Evolutionary conservation across 2,797 vertebrate species (phyloP), one percentile per base, ranked within the genome.

Genomic region (Hoplostethus mediterraneus): DNA sequence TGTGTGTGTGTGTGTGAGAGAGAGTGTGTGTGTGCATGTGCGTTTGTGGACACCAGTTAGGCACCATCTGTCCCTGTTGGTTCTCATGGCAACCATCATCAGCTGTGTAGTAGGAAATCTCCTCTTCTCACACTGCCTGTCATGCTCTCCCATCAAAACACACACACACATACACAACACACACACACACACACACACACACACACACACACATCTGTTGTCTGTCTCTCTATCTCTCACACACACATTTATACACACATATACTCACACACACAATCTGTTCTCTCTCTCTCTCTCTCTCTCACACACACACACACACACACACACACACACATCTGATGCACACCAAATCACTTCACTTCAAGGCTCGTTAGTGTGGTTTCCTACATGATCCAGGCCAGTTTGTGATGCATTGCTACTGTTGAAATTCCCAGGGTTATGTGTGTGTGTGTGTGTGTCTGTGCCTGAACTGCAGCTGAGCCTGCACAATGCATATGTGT

Each of bases 11-110:
- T 33, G 33, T 33, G 33, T 33, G 33, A 5, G n/a, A n/a, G n/a
- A n/a, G n/a, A n/a, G n/a, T n/a, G 33, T 33, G 33, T 21, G 21
- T 21, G 21, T 67, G 61, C 33, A 38, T 45, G 42, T 59, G 28
- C 44, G 63, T 51, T 11, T 60, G 47, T 31, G 78, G 57, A 56
- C 80, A 80, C 72, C 87, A 89, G 86, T 86, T 86, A 83, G 74
- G 61, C 47, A 74, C 93, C 92, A 93, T 94, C 92, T 95, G 93
- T 70, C 77, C 67, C 62, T 66, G 38, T 81, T 12, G 54, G 81
- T 89, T 85, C 76, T 81, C 86, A 88, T 89, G 80, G 79, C 67
- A 84, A 90, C 86, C 69, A 49, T 77, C 71, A 78, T 61, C 83
- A 87, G 86, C 85, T 89, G 86, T 85, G 74, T 70, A 74, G 57